Evolutionary conservation across 2,888 invertebrate species (phyloP), one percentile per base, ranked within the genome.

Genomic region (Rhagium mordax): DNA sequence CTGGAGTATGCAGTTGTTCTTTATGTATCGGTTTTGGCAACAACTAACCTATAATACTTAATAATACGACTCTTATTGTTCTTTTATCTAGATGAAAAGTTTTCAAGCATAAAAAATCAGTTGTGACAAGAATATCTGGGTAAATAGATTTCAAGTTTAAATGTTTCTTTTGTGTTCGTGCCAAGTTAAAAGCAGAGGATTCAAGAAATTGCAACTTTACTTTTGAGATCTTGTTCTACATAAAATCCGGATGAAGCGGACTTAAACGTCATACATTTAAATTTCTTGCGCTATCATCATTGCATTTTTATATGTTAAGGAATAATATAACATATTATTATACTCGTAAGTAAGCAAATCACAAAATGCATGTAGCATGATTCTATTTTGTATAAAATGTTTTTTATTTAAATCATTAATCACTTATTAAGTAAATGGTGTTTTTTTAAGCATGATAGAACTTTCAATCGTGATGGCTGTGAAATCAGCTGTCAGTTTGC

Each of bases 111-210:
- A 84, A 84, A 83, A 84, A 84, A 84, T 84, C 81, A 78, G 79
- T 75, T 82, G 82, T 81, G 84, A 83, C 83, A 82, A 81, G 83
- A 81, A 83, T 83, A 84, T 83, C 80, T 81, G 77, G 82, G 82
- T 82, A 84, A 84, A 84, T 84, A 84, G 84, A 84, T 84, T 84
- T 81, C 75, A 82, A 83, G 79, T 84, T 83, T 83, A 81, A 84
- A 83, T 82, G 83, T 83, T 83, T 78, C 81, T 80, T 83, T 82
- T 83, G 83, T 82, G 78, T 72, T 74, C 79, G 79, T 83, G 84
- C 84, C 84, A 84, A 83, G 78, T 74, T 74, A 74, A 70, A 72
- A 76, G 76, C 76, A 70, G 72, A 70, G 75, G 77, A 75, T 79
- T 79, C 78, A 64, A 41, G 57, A 69, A 69, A 69, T 29, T 60